A percentile compares a stretch with the other conserved stretches of the same genome.
Conservation (phyloP, 2,113 vertebrate species). For the Alaudala cheleensis region DNA sequence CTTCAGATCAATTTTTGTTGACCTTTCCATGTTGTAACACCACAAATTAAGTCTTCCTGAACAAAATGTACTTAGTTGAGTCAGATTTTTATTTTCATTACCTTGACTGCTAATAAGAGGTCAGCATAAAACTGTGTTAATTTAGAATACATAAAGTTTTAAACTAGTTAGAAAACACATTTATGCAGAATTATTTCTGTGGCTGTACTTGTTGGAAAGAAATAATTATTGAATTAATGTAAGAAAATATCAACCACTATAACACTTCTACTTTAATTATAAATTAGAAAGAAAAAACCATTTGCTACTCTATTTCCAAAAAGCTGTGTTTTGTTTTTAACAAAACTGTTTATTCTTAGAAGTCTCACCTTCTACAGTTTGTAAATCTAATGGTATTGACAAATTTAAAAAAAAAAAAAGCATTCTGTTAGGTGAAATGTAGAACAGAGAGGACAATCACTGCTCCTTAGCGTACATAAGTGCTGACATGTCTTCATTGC, state of each 20-base stretch:
- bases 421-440: neutral
- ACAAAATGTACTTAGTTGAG: slow-evolving; percentile 63
- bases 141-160: slow-evolving; percentile 26
- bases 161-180: slow-evolving; percentile 23
- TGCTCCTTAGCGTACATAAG: neutral
- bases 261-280: neutral
- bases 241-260: neutral
- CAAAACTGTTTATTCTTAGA: neutral
- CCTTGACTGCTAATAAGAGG: slow-evolving; percentile 7
- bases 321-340: neutral
- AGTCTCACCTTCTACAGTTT: neutral
- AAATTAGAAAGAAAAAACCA: neutral
- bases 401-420: neutral
- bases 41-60: slow-evolving; percentile 69
- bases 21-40: slow-evolving; percentile 72
- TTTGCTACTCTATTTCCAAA: neutral
- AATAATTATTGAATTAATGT: neutral
- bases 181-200: neutral
- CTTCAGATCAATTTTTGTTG: slow-evolving; percentile 80
- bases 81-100: slow-evolving; percentile 63
- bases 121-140: slow-evolving; percentile 33
- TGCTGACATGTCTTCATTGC: neutral
- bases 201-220: neutral
- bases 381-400: neutral
- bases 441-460: neutral